Base-by-base conservation (phyloP, 2,888 invertebrate species). In the Myopa testacea region DNA sequence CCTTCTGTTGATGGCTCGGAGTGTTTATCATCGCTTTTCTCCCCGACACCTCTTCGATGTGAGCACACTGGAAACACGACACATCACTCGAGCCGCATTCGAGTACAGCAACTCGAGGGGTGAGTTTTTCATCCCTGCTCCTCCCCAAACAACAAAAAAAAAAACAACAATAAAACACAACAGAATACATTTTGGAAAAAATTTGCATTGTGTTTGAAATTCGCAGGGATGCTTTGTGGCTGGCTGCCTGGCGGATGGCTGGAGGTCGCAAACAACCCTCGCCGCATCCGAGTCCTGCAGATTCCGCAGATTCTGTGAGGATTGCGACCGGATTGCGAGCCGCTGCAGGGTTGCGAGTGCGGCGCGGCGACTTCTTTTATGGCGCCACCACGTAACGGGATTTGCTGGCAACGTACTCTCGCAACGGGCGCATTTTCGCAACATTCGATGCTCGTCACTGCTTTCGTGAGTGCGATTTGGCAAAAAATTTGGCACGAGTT, bases 201-300 rank as follows among this genome's bases (percentile, higher is more conserved):
- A 75, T 75, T 75, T 75, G 75, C 75, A 75, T 75, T 38, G 68
- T 68, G 69, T 65, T 65, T 4, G 65, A 37, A 69, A 75, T 69
- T 75, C 37, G 75, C 60, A 68, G 68, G 75, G 75, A 68, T 67
- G 67, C 68, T 68, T 71, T 37, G 50, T 5, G 26, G 26, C 19
- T 4, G 26, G 34, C 26, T 52, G 14, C 26, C 52, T n/a, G 45
- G 26, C 14, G 38, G 68, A 63, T n/a, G 63, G 50, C 69, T n/a
- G 19, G 3, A n/a, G 19, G 50, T 3, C 10, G 50, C 50, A 14
- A 12, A 34, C 67, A 40, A 67, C 67, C 67, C 67, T n/a, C 40
- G 26, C 26, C 1, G 26, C 63, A 63, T 6, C 26, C 10, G 4
- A 3, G 5, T 19, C 34, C 5, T 34, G 26, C 26, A 26, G 37